Conservation (phyloP, 1,140 invertebrate species). For the Coelopa frigida region DNA sequence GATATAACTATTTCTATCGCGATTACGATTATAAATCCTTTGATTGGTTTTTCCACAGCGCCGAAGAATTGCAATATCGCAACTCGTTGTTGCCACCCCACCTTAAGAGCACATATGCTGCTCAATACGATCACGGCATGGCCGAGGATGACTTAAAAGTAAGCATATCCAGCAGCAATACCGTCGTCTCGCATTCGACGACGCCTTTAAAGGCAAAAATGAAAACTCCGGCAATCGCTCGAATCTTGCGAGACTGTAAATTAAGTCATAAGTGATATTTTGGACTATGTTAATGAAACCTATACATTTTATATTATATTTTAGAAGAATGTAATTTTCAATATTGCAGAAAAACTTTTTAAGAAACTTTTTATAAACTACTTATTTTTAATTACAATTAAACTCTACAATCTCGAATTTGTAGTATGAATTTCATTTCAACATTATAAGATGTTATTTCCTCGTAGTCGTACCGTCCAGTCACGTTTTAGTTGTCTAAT, state of each 20-base stretch:
- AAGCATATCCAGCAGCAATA: constrained; percentile 25
- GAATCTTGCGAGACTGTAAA: constrained; percentile 6
- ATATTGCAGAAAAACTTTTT: too few species aligned
- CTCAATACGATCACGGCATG: constrained; percentile 61
- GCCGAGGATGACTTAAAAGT: constrained; percentile 73
- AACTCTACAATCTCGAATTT: too few species aligned
- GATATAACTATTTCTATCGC: not conserved
- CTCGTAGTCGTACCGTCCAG: constrained; percentile 9
- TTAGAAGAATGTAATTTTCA: too few species aligned
- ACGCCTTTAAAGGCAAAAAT: constrained; percentile 3
- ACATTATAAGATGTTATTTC: not conserved
- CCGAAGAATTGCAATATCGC: constrained; percentile 64
- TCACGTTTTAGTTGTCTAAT: constrained; percentile 7
- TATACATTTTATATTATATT: too few species aligned
- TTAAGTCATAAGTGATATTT: constrained; percentile 2
- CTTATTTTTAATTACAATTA: too few species aligned
- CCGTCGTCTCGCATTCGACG: constrained; percentile 6
- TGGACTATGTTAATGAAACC: too few species aligned
- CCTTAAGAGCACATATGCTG: constrained; percentile 80
- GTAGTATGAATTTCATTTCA: too few species aligned
- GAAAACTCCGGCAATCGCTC: too few species aligned
- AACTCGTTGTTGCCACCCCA: constrained; percentile 84
- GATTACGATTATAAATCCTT: not conserved
- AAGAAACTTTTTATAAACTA: too few species aligned
- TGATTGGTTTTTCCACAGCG: constrained; percentile 15